These are phyloP conservation scores for Zosterops lateralis DNA, from an alignment of 2,113 vertebrate genomes.

Conservation along the genomic window DNA sequence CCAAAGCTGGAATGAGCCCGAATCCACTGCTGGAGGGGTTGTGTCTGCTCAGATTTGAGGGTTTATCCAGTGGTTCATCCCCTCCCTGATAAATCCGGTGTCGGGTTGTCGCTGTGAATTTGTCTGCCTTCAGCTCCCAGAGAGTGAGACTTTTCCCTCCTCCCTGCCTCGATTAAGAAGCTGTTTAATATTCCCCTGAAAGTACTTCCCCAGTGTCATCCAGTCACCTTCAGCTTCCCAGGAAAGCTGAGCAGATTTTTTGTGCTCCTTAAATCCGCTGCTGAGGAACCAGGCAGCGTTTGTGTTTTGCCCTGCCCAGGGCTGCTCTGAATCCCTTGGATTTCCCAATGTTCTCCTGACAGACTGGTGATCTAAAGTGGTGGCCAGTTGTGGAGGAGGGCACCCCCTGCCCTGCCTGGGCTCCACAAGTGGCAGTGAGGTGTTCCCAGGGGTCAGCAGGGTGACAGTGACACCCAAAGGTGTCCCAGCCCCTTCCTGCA, in stretches of 20 bases:
- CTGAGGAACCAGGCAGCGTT: not conserved
- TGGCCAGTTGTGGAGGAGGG: rapidly evolving
- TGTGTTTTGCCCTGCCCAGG: not conserved
- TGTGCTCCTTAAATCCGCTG: not conserved
- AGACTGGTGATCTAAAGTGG: rapidly evolving
- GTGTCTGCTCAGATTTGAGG: not conserved
- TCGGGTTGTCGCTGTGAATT: not conserved
- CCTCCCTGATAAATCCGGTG: not conserved
- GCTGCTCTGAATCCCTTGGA: not conserved
- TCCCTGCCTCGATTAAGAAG: not conserved
- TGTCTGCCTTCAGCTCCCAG: not conserved
- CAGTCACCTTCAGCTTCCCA: not conserved
- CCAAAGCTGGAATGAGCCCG: not conserved
- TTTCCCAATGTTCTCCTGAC: not conserved
- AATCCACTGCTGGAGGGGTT: not conserved
- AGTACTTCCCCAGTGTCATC: not conserved
- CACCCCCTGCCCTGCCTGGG: rapidly evolving
- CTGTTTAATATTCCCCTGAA: not conserved
- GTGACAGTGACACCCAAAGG: rapidly evolving
- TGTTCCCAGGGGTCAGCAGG: not conserved
- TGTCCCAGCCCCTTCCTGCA: not conserved
- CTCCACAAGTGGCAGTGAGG: rapidly evolving
- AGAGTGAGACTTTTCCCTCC: not conserved
- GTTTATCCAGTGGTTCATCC: not conserved
- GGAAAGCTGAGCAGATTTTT: not conserved